Conservation (phyloP, 53 echinoderm and acorn worm species). For the Actinopyga echinites region DNA sequence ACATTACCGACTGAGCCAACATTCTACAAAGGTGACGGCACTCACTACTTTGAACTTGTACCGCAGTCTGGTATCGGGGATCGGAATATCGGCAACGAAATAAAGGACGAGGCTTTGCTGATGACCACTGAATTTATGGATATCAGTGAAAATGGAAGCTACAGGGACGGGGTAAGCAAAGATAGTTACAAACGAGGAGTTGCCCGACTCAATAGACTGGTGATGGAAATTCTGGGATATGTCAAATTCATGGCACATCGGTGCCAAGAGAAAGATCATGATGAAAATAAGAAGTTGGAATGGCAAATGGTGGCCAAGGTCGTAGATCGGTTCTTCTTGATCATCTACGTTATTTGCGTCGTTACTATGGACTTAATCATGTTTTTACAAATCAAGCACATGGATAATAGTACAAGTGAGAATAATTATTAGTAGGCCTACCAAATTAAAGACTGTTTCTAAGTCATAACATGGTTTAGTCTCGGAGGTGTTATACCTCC, state of each 20-base stretch:
- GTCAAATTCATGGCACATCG: conserved; percentile 78
- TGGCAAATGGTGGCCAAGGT: conserved; percentile 96
- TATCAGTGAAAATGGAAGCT: conserved; percentile 23
- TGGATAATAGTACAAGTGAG: conserved; percentile 7
- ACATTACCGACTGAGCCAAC: conserved; percentile 23
- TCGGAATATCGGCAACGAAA: neutral
- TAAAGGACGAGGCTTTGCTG: conserved; percentile 29
- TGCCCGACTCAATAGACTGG: conserved; percentile 28
- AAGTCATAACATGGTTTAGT: too few relatives aligned
- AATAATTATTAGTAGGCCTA: too few relatives aligned
- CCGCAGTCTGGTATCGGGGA: conserved; percentile 51
- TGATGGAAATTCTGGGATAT: conserved; percentile 58
- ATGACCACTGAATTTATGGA: conserved; percentile 36
- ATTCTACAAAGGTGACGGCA: conserved; percentile 45
- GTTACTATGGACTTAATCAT: conserved; percentile 84
- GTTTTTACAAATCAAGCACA: conserved; percentile 70
- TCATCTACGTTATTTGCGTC: conserved; percentile 84
- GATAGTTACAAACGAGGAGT: conserved; percentile 13
- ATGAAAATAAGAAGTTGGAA: conserved; percentile 77
- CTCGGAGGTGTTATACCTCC: too few relatives aligned
- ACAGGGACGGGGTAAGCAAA: conserved; percentile 10
- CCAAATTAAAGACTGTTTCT: too few relatives aligned
- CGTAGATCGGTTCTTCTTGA: conserved; percentile 91
- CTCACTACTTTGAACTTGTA: conserved; percentile 77
- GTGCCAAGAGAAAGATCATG: conserved; percentile 74